Evolutionary conservation across 2,113 vertebrate genomes (phyloP).

Genomic region (Malurus cyaneus): DNA sequence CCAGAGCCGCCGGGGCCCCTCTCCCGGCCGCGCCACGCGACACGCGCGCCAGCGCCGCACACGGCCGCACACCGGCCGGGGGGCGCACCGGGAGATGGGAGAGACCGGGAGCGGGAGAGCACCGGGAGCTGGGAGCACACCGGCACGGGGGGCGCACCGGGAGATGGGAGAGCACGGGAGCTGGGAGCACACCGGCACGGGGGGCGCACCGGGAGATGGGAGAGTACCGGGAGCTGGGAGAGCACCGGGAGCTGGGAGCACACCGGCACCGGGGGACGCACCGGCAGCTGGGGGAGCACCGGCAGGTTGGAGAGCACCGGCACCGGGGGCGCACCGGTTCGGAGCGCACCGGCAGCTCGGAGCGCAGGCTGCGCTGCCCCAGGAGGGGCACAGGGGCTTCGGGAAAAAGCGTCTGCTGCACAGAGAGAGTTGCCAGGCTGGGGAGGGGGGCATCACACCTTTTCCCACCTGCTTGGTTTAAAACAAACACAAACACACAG

Average conservation of each 20-base stretch:
- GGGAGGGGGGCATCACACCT: neutral
- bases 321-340: too few relatives aligned
- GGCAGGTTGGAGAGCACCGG: too few relatives aligned
- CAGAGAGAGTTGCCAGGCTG: neutral
- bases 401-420: neutral
- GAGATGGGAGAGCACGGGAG: too few relatives aligned
- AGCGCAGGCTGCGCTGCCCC: neutral
- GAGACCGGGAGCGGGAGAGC: too few relatives aligned
- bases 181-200: too few relatives aligned
- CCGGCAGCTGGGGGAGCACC: too few relatives aligned
- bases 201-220: too few relatives aligned
- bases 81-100: too few relatives aligned
- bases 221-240: too few relatives aligned
- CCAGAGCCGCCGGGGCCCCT: neutral
- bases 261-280: neutral
- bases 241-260: too few relatives aligned
- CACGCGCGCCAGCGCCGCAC: neutral
- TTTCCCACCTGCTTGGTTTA: neutral
- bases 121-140: too few relatives aligned
- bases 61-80: neutral
- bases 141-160: too few relatives aligned
- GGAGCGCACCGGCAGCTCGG: neutral
- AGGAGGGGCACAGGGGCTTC: rapidly evolving
- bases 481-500: neutral
- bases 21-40: neutral